Percentiles rank a stretch among this genome's conserved stretches.
Evolutionary conservation across 2,888 invertebrate species (phyloP).

Genomic region (Pachymerium ferrugineum): DNA sequence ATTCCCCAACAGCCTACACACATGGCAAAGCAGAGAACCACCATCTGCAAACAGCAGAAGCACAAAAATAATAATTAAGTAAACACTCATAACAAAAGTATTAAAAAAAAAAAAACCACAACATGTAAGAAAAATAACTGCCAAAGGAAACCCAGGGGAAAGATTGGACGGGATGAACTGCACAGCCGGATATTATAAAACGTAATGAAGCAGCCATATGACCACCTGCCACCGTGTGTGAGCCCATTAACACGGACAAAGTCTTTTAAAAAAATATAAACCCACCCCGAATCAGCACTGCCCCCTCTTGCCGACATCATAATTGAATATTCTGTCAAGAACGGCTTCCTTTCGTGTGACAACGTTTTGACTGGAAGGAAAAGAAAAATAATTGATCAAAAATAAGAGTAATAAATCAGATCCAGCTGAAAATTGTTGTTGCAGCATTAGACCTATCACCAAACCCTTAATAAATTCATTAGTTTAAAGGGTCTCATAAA

Average conservation of each 20-base stretch:
- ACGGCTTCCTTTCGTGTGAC: conserved; percentile 6
- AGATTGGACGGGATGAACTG: background rate
- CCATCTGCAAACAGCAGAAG: conserved; percentile 27
- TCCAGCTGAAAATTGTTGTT: too few species aligned
- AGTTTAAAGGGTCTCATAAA: too few species aligned
- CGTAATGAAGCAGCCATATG: background rate
- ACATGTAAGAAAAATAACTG: background rate
- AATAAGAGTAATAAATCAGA: background rate
- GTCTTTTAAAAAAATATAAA: background rate
- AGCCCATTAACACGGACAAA: background rate
- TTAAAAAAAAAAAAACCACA: background rate
- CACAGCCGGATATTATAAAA: background rate
- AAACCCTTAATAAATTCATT: too few species aligned
- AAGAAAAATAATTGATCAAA: background rate
- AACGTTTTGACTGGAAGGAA: conserved; percentile 1
- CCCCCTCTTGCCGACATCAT: conserved; percentile 11
- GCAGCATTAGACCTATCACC: too few species aligned
- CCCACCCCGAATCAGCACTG: conserved; percentile 10
- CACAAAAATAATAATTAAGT: background rate
- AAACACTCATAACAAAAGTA: background rate
- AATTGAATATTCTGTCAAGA: conserved; percentile 5
- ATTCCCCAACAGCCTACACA: conserved; percentile 10
- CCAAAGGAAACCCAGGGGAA: background rate
- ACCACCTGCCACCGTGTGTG: background rate
- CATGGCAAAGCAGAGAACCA: conserved; percentile 21